Conservation (phyloP, 2,797 vertebrate genomes). For the Notolepis coatsorum region DNA sequence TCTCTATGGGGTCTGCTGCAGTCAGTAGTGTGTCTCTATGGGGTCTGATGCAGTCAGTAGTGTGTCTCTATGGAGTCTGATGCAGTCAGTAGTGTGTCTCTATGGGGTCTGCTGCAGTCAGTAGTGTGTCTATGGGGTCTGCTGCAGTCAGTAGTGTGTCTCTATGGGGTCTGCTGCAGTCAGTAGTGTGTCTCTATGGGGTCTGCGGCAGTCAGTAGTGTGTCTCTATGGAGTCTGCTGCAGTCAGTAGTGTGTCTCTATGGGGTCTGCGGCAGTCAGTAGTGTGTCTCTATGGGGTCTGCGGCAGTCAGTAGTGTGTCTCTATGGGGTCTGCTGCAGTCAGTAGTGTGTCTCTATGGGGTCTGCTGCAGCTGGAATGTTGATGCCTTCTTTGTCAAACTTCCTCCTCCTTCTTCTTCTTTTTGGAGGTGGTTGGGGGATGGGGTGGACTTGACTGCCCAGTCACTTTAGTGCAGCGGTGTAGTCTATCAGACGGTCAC, state of each 20-base stretch:
- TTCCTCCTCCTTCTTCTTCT: constrained; percentile 37
- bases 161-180: constrained; percentile 12
- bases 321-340: constrained; percentile 12
- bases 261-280: constrained; percentile 42
- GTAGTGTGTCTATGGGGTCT: constrained; percentile 8
- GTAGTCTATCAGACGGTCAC: constrained; percentile 74
- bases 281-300: constrained; percentile 21
- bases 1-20: constrained; percentile 29
- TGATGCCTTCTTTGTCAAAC: constrained; percentile 75
- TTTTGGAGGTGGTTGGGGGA: not conserved
- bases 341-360: not conserved
- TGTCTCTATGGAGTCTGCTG: constrained; percentile 18
- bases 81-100: constrained; percentile 46
- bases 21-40: constrained; percentile 35
- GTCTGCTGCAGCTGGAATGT: constrained; percentile 72
- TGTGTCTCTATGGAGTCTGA: constrained; percentile 12
- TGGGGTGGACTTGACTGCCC: constrained; percentile 65
- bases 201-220: constrained; percentile 42
- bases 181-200: not conserved
- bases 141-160: constrained; percentile 42
- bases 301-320: constrained; percentile 16
- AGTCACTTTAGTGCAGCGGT: constrained; percentile 59
- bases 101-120: not conserved
- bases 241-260: not conserved
- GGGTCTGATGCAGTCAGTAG: not conserved